Base-by-base conservation (phyloP, 2,888 invertebrate genomes). In the Thereva unica region DNA sequence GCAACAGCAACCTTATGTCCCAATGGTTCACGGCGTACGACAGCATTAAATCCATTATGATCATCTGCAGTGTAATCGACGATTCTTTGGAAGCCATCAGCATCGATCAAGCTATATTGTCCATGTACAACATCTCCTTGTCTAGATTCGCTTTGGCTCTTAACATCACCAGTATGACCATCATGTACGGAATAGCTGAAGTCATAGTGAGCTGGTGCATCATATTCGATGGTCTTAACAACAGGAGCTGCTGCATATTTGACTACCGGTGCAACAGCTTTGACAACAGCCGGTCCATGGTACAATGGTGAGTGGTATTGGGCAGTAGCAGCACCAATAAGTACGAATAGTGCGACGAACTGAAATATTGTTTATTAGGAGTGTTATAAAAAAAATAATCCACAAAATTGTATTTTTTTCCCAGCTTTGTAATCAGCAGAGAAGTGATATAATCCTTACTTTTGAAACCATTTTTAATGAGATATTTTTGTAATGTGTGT, bases 31-130 rank as follows among this genome's bases (percentile, higher is more conserved):
- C 82, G 84, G 70, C 81, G 82, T 4, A 85, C 85, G 42, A 84
- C 79, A 37, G 85, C 85, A 74, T 85, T 85, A 78, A 85, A 85
- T 59, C 85, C 85, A 69, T 82, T 83, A 71, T 82, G 82, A 37
- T 81, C 79, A 75, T 84, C 84, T 52, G 84, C 83, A 54, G 82
- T 82, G 74, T 85, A 85, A 70, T 85, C 83, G 47, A 85, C 85
- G 53, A 80, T 83, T 68, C 85, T 80, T 70, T 81, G 79, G 70
- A 78, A 82, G 41, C 85, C 85, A 76, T 85, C 85, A 69, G 84
- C 75, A 73, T 85, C 84, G 69, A 84, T 76, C 52, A 85, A 75
- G 6, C 83, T 80, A 74, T 85, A 85, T 74, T 82, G 81, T 9
- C 85, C 85, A 61, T 84, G 82, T 12, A 84, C 83, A 68, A 79